Percentiles rank a stretch among this genome's conserved stretches.
phyloP scores from a whole-genome alignment of 2,113 vertebrate genomes.

The Myotis brandtii region DNA sequence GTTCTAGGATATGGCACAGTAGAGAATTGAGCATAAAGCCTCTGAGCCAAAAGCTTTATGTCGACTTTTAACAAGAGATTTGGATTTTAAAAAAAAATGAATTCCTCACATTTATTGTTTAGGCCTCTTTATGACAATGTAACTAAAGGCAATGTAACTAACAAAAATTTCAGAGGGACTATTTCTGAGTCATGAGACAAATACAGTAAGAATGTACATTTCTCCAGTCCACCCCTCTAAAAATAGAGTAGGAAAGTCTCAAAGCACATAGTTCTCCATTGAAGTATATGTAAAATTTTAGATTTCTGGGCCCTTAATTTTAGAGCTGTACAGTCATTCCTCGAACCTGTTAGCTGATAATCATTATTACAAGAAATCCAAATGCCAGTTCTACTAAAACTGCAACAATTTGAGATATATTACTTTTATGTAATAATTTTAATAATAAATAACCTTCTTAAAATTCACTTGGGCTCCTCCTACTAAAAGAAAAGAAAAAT shows the following conservation, averaged over 20 bases:
- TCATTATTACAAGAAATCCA: neutral
- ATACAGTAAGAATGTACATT: neutral
- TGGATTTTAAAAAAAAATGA: constrained; percentile 22
- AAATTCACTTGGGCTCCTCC: neutral
- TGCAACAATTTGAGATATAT: neutral
- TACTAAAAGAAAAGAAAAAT: constrained; percentile 14
- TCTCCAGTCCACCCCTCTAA: neutral
- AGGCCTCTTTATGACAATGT: constrained; percentile 14
- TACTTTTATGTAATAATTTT: neutral
- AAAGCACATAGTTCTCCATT: neutral
- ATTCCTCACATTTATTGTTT: neutral
- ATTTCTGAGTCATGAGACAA: neutral
- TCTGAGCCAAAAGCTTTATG: neutral
- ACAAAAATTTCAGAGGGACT: neutral
- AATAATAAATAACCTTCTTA: neutral
- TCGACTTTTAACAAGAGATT: constrained; percentile 33
- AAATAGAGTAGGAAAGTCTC: neutral
- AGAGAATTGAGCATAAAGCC: neutral
- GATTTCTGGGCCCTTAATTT: neutral
- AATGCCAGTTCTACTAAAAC: neutral
- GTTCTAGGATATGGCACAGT: neutral
- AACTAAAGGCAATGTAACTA: neutral
- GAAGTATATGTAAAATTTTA: neutral
- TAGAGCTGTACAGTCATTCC: neutral
- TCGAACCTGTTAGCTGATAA: neutral